Evolutionary conservation across 37 sponge, comb jelly and placozoan species (phyloP), one percentile per base, ranked within the genome.

Genomic region (Beroe forskalii): DNA sequence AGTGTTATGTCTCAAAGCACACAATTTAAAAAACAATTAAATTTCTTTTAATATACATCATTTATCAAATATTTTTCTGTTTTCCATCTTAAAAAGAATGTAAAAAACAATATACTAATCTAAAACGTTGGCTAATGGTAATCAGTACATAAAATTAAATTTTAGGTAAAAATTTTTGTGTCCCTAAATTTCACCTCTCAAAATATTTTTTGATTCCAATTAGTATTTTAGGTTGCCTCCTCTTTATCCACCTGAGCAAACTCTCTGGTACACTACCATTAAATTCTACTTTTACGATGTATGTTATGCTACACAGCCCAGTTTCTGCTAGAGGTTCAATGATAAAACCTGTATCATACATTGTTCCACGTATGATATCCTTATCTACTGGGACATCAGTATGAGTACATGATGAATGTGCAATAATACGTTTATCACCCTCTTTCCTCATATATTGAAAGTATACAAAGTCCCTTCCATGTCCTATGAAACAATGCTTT

Each of bases 331-430:
- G 75, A 17, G 75, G 75, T 37, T 72, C 75, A 35, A 72, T 72
- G 40, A 72, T 72, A 30, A 72, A 72, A 19, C 75, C 75, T 32
- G 75, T 72, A 35, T 72, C 75, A 20, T 38, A 72, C 75, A 72
- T 72, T 3, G 75, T 72, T 6, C 75, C 40, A 4, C 75, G 4
- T 8, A 72, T 72, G 40, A 72, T 72, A 32, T 72, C 38, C 2
- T 35, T 35, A 39, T 72, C 40, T 6, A 72, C 36, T 38, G 75
- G 75, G 40, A 35, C 28, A 4, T 37, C 35, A 20, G 75, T 35
- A 20, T 72, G 75, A 35, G 37, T 37, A 72, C 75, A 72, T 6
- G 75, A 72, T 6, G 75, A 35, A 32, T 36, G 36, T 30, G 75
- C 75, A 4, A 72, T 19, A 39, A 72, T 72, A 35, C 75, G 31